phyloP scores from a whole-genome alignment of 2,113 vertebrate genomes.

The Pseudorhombus dupliciocellatus region DNA sequence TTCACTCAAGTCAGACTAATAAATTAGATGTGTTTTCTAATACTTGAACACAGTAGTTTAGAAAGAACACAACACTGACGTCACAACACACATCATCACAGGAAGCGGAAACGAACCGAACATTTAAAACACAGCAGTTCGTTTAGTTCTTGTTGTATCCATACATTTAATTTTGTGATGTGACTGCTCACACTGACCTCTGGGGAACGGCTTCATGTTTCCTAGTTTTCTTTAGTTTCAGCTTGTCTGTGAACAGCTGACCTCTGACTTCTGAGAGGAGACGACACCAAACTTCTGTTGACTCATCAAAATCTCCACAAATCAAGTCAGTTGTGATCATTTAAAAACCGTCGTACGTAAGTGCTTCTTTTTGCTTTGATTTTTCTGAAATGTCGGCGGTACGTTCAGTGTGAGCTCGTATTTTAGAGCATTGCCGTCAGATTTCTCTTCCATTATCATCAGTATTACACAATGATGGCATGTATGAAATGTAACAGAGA shows the following conservation, averaged over 20 bases:
- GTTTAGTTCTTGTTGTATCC: not conserved
- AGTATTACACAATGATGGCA: not conserved
- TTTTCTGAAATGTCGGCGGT: not conserved
- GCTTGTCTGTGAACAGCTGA: not conserved
- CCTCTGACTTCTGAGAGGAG: not conserved
- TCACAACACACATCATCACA: conserved; percentile 5
- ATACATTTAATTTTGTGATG: not conserved
- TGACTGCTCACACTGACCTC: not conserved
- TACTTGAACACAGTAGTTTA: conserved; percentile 21
- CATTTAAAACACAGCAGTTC: not conserved
- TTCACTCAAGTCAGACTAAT: conserved; percentile 54
- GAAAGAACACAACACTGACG: conserved; percentile 33
- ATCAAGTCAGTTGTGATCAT: not conserved
- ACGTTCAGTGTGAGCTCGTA: not conserved
- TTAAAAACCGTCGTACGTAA: not conserved
- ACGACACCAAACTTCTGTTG: not conserved
- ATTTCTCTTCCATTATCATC: not conserved
- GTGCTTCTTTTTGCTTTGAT: not conserved
- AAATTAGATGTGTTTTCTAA: conserved; percentile 49
- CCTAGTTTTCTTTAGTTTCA: not conserved
- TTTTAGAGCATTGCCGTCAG: not conserved
- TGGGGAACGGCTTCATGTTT: not conserved
- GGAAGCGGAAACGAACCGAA: not conserved
- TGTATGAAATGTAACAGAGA: too few relatives aligned
- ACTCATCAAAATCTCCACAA: not conserved